phyloP scores from a whole-genome alignment of 2,888 invertebrate species.

The Meganola albula region DNA sequence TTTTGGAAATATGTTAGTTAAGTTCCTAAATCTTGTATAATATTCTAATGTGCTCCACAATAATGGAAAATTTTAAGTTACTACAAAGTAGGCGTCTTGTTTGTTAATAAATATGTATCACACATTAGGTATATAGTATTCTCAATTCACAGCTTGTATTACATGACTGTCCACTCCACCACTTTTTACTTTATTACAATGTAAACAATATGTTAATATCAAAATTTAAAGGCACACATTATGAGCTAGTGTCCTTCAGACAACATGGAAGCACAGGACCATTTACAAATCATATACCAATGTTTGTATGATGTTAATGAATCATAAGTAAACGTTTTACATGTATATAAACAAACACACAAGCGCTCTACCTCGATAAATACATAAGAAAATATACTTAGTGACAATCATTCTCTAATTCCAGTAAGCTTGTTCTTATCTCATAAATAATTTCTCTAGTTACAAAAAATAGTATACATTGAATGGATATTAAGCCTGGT shows the following conservation, averaged over 20 bases:
- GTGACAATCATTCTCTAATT: conserved; percentile 63
- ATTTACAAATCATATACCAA: conserved; percentile 25
- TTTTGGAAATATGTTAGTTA: conserved; percentile 59
- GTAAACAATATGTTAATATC: conserved; percentile 35
- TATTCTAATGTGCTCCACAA: conserved; percentile 27
- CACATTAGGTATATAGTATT: conserved; percentile 48
- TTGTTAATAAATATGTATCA: conserved; percentile 65
- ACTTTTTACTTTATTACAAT: conserved; percentile 18
- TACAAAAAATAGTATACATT: conserved; percentile 75
- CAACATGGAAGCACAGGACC: conserved; percentile 44
- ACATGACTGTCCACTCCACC: conserved; percentile 7
- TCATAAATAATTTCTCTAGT: conserved; percentile 77
- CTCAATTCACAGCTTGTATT: conserved; percentile 26
- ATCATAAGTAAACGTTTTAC: conserved; percentile 55
- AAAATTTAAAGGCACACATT: conserved; percentile 55
- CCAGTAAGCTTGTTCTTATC: conserved; percentile 69
- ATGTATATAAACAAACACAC: conserved; percentile 70
- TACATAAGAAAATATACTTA: conserved; percentile 77
- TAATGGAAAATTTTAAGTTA: conserved; percentile 21
- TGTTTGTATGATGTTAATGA: conserved; percentile 28
- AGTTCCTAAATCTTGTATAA: conserved; percentile 37
- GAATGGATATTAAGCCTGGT: conserved; percentile 58
- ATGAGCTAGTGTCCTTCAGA: conserved; percentile 46
- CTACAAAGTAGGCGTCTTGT: conserved; percentile 24
- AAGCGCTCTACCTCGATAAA: conserved; percentile 72